phyloP scores from a whole-genome alignment of 2,797 vertebrate species.

The Lepilemur ruficaudatus region DNA sequence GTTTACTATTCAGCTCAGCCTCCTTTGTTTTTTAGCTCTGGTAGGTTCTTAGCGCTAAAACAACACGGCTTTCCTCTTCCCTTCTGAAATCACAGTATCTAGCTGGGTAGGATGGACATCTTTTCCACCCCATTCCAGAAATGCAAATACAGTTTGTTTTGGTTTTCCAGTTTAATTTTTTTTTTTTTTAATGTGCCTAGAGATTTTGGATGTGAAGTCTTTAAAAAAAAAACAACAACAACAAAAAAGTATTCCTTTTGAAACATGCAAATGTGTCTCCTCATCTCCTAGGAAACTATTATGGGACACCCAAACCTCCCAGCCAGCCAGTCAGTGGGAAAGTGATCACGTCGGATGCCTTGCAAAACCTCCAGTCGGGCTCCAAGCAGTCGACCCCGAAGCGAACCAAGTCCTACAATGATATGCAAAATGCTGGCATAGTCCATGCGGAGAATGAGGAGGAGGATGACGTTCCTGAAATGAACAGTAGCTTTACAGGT shows the following conservation, averaged over 20 bases:
- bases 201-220: constrained; percentile 59
- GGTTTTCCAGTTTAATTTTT: constrained; percentile 7
- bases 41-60: constrained; percentile 82
- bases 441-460: constrained; percentile 95
- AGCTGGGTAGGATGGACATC: constrained; percentile 69
- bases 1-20: constrained; percentile 78
- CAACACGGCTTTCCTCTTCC: constrained; percentile 78
- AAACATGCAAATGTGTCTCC: constrained; percentile 92
- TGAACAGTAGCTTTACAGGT: constrained; percentile 99
- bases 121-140: constrained; percentile 60
- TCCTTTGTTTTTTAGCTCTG: constrained; percentile 84
- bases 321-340: constrained; percentile 96
- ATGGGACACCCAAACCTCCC: constrained; percentile 99
- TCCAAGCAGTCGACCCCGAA: constrained; percentile 95
- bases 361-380: constrained; percentile 93
- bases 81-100: constrained; percentile 68
- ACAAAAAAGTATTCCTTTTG: constrained; percentile 70
- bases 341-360: constrained; percentile 97
- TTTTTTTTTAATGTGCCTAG: constrained; percentile 36
- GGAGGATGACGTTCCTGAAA: constrained; percentile 97
- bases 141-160: constrained; percentile 62
- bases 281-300: constrained; percentile 99
- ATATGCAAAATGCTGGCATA: constrained; percentile 99
- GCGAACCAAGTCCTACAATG: constrained; percentile 99
- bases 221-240: not conserved